Percentiles rank a stretch among this genome's conserved stretches.
Conservation (phyloP, 30 jellyfish, hydroid and myxozoan genomes). For the Pseudorhiza aurosa region DNA sequence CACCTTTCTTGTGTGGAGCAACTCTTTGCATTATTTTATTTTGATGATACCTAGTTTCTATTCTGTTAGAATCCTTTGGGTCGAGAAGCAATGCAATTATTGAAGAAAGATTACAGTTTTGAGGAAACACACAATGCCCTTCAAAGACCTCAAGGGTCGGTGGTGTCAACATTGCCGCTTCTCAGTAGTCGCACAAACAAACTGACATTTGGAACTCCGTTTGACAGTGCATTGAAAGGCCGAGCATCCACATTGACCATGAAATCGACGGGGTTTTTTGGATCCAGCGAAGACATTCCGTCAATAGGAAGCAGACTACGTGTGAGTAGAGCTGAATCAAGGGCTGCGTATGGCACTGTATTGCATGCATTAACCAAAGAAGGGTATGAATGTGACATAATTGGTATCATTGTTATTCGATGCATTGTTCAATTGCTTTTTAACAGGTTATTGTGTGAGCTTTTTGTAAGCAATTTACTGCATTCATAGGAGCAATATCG, state of each 20-base stretch:
- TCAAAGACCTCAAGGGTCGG: not conserved
- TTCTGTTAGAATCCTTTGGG: not conserved
- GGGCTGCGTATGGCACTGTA: not conserved
- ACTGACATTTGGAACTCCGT: not conserved
- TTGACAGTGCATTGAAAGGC: not conserved
- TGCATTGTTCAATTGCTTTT: too few species aligned
- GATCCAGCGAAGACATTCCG: conserved; percentile 18
- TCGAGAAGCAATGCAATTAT: not conserved
- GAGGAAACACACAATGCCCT: not conserved
- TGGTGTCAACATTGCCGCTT: not conserved
- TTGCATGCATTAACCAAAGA: not conserved
- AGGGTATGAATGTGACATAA: too few species aligned
- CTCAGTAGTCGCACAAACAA: conserved; percentile 23
- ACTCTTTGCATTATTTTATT: too few species aligned
- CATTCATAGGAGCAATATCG: too few species aligned
- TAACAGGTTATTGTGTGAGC: too few species aligned
- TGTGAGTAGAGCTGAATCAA: not conserved
- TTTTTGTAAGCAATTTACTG: too few species aligned
- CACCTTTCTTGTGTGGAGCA: too few species aligned
- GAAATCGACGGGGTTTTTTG: not conserved
- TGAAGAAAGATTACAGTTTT: not conserved
- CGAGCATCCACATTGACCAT: conserved; percentile 2
- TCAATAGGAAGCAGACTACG: conserved; percentile 24
- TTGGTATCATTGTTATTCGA: too few species aligned
- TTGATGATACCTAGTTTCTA: too few species aligned